These are phyloP conservation scores for Colletes gigas DNA, from an alignment of 1,140 invertebrate genomes.

Conservation along the genomic window DNA sequence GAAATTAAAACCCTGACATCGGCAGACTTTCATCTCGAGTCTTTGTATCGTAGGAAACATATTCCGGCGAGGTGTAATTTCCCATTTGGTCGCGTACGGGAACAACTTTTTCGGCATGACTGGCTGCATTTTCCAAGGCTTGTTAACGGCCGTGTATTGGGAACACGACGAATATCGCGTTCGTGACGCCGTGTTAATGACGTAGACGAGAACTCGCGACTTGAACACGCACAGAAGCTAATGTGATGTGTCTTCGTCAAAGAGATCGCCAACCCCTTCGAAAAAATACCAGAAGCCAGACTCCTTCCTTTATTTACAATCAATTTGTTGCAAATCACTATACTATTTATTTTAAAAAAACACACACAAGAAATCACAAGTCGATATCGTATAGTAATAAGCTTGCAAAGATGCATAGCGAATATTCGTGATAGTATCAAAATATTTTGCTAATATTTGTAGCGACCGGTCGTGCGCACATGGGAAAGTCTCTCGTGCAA, in stretches of 20 bases:
- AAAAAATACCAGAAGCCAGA: background rate
- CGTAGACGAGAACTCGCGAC: constrained; percentile 9
- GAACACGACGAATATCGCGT: constrained; percentile 5
- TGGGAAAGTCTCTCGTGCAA: too few relatives aligned
- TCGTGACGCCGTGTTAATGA: constrained; percentile 55
- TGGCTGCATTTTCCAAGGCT: background rate
- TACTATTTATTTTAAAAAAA: too few relatives aligned
- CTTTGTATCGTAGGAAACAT: background rate
- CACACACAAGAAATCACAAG: too few relatives aligned
- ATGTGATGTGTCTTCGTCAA: background rate
- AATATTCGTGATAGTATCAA: too few relatives aligned
- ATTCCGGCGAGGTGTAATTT: background rate
- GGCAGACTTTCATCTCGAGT: background rate
- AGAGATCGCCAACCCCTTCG: background rate
- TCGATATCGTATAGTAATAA: too few relatives aligned
- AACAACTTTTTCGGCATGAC: background rate
- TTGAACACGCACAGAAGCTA: constrained; percentile 50
- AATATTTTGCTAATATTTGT: too few relatives aligned
- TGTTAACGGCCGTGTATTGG: constrained; percentile 34
- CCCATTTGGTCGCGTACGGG: background rate
- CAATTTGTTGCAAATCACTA: background rate
- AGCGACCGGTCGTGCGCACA: too few relatives aligned
- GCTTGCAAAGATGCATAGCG: too few relatives aligned
- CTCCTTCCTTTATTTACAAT: too few relatives aligned
- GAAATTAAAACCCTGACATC: background rate